phyloP scores from a whole-genome alignment of 2,888 invertebrate genomes.

The Parascotia fuliginaria region DNA sequence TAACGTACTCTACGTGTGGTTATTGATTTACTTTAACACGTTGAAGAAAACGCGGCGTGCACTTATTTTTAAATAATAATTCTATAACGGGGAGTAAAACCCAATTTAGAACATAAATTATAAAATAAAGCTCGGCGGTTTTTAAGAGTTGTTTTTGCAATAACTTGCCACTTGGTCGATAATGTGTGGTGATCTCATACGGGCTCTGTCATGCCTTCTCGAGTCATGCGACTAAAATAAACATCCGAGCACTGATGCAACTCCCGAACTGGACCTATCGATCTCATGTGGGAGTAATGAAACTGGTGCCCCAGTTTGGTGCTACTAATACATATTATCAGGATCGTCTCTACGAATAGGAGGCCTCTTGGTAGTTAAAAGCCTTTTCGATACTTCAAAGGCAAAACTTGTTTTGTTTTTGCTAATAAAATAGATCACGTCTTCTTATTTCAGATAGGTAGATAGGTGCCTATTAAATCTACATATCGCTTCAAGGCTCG shows the following conservation, averaged over 20 bases:
- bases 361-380: not conserved
- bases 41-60: constrained; percentile 35
- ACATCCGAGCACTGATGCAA: constrained; percentile 58
- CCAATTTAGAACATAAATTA: constrained; percentile 20
- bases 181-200: constrained; percentile 74
- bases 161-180: constrained; percentile 38
- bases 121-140: constrained; percentile 15
- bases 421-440: not conserved
- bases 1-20: constrained; percentile 42
- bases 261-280: constrained; percentile 63
- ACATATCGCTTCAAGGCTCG: too few species aligned
- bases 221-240: constrained; percentile 78
- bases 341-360: not conserved
- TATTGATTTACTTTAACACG: constrained; percentile 37
- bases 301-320: too few species aligned
- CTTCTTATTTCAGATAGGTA: not conserved
- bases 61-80: constrained; percentile 21
- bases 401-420: not conserved
- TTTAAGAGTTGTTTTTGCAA: constrained; percentile 25
- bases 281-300: constrained; percentile 51
- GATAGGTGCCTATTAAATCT: too few species aligned
- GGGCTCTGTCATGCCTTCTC: constrained; percentile 65
- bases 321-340: too few species aligned
- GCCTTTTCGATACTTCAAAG: not conserved
- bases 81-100: not conserved